Evolutionary conservation across 2,797 vertebrate genomes (phyloP), one percentile per base, ranked within the genome.

Genomic region (Tachyglossus aculeatus): DNA sequence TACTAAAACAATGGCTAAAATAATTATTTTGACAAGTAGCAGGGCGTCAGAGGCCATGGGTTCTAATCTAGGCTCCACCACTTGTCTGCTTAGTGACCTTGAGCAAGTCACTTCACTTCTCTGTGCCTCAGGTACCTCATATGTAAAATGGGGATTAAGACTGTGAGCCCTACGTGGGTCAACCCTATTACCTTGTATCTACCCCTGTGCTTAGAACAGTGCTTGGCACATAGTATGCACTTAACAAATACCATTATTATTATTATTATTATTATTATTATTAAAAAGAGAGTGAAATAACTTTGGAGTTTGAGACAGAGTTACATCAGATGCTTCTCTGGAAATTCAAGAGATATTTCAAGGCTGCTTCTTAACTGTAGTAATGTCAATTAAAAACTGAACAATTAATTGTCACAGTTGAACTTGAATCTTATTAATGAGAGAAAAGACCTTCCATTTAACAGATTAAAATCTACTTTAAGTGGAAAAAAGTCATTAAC

Each of bases 351-450:
- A 24, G 32, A 39, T n/a, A 9, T 36, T 47, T 41, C 22, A 71
- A 40, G 73, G 37, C 43, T 11, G 13, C 34, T 69, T 78, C 24
- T 64, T 69, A 82, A 71, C 56, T 64, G 31, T 29, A 72, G 43
- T n/a, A n/a, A n/a, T n/a, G n/a, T 65, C 58, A 76, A 52, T 75
- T 71, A 73, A 62, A 47, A 74, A 29, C 45, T 68, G 83, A 73
- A 53, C 48, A 76, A 80, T 73, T 75, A 80, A 74, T 67, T 76
- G 78, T 60, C 68, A 48, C 70, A 71, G 41, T 63, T 73, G 47
- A 55, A 60, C 13, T 22, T 80, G 53, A 67, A 63, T 79, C 71
- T 50, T 40, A 68, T 1, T n/a, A n/a, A n/a, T 70, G 70, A 72
- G 57, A 82, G 56, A 51, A n/a, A 56, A 65, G 50, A 66, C 41